phyloP scores from a whole-genome alignment of 2,888 invertebrate species.

The Catocala fraxini region DNA sequence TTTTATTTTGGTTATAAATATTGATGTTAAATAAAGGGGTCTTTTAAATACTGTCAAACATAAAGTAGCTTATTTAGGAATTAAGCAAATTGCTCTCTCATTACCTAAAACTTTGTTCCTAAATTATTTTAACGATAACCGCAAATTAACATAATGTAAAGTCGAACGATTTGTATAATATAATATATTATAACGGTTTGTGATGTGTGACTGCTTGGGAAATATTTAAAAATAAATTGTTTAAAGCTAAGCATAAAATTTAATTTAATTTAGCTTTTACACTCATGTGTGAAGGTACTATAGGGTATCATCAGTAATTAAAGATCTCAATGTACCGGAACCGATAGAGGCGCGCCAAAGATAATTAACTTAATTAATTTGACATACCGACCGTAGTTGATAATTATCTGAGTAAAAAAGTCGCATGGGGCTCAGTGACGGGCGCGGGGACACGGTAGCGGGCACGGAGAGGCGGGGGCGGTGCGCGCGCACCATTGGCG shows the following conservation, averaged over 20 bases:
- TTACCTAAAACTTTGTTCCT: too few relatives aligned
- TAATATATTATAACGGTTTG: background rate
- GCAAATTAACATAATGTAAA: too few relatives aligned
- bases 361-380: constrained; percentile 78
- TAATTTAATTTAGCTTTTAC: constrained; percentile 7
- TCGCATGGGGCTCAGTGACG: constrained; percentile 55
- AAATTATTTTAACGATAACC: too few relatives aligned
- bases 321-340: constrained; percentile 56
- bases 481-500: constrained; percentile 62
- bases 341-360: constrained; percentile 53
- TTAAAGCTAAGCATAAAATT: background rate
- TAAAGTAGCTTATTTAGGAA: too few relatives aligned
- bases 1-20: constrained; percentile 45
- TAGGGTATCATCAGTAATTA: constrained; percentile 54
- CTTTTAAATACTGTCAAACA: too few relatives aligned
- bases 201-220: background rate
- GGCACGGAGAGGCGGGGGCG: constrained; percentile 36
- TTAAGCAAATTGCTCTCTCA: too few relatives aligned
- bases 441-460: constrained; percentile 57
- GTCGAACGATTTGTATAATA: too few relatives aligned
- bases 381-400: constrained; percentile 62
- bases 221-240: background rate
- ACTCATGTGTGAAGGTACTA: constrained; percentile 22
- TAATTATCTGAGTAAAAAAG: constrained; percentile 73
- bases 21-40: constrained; percentile 8